These are phyloP conservation scores for Leptinotarsa juncta DNA, from an alignment of 2,888 invertebrate species.

Conservation along the genomic window DNA sequence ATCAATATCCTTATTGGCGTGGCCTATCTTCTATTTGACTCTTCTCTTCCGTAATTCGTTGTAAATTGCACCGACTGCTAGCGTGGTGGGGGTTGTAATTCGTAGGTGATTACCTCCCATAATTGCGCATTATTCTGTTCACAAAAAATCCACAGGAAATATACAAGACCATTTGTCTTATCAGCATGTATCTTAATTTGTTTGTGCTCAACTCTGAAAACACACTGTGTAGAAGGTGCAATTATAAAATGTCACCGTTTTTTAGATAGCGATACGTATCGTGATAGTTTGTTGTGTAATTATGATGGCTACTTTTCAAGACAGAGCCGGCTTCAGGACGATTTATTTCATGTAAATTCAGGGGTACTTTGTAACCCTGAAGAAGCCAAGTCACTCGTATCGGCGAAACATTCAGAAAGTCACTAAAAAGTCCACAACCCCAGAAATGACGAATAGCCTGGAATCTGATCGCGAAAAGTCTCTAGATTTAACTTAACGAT, in stretches of 20 bases:
- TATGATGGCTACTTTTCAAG: conserved; percentile 24
- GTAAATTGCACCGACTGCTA: background rate
- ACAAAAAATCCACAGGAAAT: conserved; percentile 51
- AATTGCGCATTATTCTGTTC: conserved; percentile 38
- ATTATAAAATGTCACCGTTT: conserved; percentile 54
- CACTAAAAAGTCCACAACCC: no score
- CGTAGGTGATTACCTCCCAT: conserved; percentile 40
- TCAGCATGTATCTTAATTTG: conserved; percentile 57
- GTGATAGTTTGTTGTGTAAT: conserved; percentile 44
- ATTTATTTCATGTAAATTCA: background rate
- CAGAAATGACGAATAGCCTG: no score
- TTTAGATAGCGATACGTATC: conserved; percentile 44
- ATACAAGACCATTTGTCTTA: conserved; percentile 55
- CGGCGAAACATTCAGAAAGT: no score
- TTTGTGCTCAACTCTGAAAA: conserved; percentile 52
- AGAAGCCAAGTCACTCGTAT: background rate
- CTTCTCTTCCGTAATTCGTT: background rate
- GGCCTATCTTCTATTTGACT: background rate
- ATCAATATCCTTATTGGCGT: no score
- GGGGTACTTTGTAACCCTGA: background rate
- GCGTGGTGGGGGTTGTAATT: conserved; percentile 30
- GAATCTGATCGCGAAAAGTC: no score
- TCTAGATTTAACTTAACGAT: no score
- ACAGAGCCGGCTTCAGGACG: conserved; percentile 29
- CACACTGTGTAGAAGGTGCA: conserved; percentile 47